Base-by-base conservation (phyloP, 2,797 vertebrate genomes). In the Emydoidea blandingii region DNA sequence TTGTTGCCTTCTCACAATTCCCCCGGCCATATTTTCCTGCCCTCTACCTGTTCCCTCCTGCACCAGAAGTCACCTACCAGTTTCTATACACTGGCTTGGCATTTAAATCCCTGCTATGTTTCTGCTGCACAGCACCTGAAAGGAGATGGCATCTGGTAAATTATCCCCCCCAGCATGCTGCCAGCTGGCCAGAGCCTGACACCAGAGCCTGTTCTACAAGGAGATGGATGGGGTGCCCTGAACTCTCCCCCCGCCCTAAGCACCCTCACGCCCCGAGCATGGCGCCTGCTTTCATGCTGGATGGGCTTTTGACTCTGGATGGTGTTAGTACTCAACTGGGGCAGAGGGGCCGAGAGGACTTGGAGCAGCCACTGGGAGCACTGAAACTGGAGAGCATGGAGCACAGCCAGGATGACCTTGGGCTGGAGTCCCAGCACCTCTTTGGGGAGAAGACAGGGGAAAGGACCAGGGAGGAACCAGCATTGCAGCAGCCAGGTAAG, bases 371-470 rank as follows among this genome's bases (percentile, higher is more conserved):
- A 0, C 31, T 25, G 16, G 1, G 4, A 19, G 29, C 18, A 12
- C 19, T 6, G 31, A 11, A 65, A 34, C 44, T n/a, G 47, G 29
- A 31, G 19, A 41, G 2, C 44, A n/a, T 19, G 34, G 23, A 62
- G 62, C 9, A 27, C 0, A 1, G 7, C 0, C 0, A 2, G 2
- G 1, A 1, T 81, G 29, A 12, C 27, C 25, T 59, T 59, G 27
- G 57, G 27, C 27, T 59, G 31, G 59, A 62, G 29, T 85, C 68
- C 68, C 37, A 72, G 62, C 62, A 27, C 7, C 62, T 19, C 15
- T 65, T n/a, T 12, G 5, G 34, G 34, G 34, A 65, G 34, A n/a
- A n/a, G 34, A n/a, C 16, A 9, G 34, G 34, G 16, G 62, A 29
- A 57, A 3, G 62, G 78, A 21, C 0, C 3, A 4, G 8, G 31